These are phyloP conservation scores for Terebella lapidaria DNA, from an alignment of 2,888 invertebrate species.

Conservation along the genomic window DNA sequence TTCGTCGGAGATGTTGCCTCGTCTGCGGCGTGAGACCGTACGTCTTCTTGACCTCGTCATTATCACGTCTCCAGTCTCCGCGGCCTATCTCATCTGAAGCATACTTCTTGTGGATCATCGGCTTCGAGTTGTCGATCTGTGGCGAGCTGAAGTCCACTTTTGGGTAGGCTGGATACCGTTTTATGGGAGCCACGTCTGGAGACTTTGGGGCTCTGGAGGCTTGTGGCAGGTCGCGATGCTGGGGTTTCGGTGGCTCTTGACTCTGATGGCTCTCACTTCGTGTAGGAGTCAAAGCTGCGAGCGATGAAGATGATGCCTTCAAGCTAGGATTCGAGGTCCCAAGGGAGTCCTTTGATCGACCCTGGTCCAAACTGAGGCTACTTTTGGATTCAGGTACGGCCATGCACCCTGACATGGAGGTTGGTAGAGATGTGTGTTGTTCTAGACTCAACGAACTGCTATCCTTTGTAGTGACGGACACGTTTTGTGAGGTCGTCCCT, in stretches of 20 bases:
- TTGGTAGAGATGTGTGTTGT: neutral
- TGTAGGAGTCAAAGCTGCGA: neutral
- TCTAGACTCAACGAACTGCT: neutral
- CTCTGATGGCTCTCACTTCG: neutral
- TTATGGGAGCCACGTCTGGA: slow-evolving; percentile 2
- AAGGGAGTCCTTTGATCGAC: neutral
- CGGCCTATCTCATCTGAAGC: slow-evolving; percentile 4
- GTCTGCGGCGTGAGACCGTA: slow-evolving; percentile 5
- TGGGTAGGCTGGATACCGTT: slow-evolving; percentile 16
- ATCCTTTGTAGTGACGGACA: neutral
- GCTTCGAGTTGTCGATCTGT: slow-evolving; percentile 15
- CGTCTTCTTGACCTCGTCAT: neutral
- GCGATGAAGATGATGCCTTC: neutral
- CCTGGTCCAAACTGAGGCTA: neutral
- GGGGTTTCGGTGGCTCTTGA: too few species aligned
- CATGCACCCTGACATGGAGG: neutral
- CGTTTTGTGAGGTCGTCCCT: slow-evolving; percentile 4
- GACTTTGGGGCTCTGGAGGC: neutral
- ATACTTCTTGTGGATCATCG: slow-evolving; percentile 11
- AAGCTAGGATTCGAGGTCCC: neutral
- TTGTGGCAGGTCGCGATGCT: neutral
- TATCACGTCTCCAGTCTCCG: neutral
- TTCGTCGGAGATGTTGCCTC: slow-evolving; percentile 17
- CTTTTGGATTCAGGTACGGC: neutral
- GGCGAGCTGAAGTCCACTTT: neutral